Percentiles rank a stretch among this genome's conserved stretches.
phyloP scores from a whole-genome alignment of 1,140 invertebrate genomes.

The Portunus trituberculatus region DNA sequence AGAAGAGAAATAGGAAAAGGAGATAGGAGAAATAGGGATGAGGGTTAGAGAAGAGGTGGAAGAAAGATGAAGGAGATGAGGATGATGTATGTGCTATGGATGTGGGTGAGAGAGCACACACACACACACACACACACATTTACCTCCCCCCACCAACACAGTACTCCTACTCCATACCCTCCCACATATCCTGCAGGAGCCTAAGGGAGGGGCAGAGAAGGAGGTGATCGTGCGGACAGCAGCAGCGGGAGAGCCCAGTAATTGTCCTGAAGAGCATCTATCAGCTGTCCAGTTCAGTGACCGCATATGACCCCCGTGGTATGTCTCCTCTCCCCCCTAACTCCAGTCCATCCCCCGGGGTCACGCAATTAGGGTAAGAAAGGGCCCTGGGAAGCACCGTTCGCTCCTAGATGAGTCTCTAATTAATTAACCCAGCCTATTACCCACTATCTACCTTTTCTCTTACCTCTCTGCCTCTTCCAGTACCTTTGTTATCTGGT shows the following conservation, averaged over 20 bases:
- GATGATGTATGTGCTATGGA: too few species aligned
- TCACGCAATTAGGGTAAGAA: constrained; percentile 10
- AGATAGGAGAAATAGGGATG: not conserved
- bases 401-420: not conserved
- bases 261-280: constrained; percentile 34
- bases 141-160: too few species aligned
- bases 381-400: not conserved
- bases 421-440: not conserved
- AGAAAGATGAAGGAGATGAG: too few species aligned
- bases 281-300: constrained; percentile 46
- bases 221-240: not conserved
- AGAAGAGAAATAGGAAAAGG: too few species aligned
- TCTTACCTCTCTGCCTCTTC: not conserved
- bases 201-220: too few species aligned
- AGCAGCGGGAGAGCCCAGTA: constrained; percentile 18
- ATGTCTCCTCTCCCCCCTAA: not conserved
- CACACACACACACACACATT: too few species aligned
- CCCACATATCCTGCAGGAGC: too few species aligned
- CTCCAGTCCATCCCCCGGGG: not conserved
- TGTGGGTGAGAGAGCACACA: too few species aligned
- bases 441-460: not conserved
- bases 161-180: too few species aligned
- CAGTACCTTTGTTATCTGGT: not conserved
- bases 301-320: not conserved
- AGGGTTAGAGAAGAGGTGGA: too few species aligned